phyloP scores from a whole-genome alignment of 2,888 invertebrate species.

The Aspidiotus rigidus region DNA sequence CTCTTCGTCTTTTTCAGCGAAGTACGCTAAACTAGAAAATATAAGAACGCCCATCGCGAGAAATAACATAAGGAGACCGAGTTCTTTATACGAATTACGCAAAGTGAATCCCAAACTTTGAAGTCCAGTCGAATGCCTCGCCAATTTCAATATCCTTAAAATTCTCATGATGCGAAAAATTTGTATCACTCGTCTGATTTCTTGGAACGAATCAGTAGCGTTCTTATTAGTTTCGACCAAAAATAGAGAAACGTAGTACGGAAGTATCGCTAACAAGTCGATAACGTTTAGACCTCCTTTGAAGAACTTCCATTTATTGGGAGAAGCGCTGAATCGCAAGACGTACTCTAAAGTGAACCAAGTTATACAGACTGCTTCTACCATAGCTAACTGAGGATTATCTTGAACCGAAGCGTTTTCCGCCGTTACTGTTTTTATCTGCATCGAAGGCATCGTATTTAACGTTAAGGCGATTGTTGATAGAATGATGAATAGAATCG shows the following conservation, averaged over 20 bases:
- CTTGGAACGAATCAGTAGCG: conserved; percentile 91
- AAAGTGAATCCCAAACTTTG: conserved; percentile 97
- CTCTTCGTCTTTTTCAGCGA: conserved; percentile 96
- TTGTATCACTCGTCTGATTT: conserved; percentile 95
- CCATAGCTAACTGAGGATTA: conserved; percentile 92
- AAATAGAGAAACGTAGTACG: conserved; percentile 96
- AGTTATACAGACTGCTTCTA: conserved; percentile 97
- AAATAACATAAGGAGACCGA: conserved; percentile 96
- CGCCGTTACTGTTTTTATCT: conserved; percentile 77
- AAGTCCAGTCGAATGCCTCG: conserved; percentile 94
- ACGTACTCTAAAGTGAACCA: conserved; percentile 99
- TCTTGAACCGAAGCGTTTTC: conserved; percentile 57
- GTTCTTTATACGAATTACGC: conserved; percentile 96
- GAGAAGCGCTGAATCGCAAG: conserved; percentile 92
- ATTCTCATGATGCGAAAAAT: conserved; percentile 97
- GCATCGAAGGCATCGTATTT: conserved; percentile 95
- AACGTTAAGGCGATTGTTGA: conserved; percentile 98
- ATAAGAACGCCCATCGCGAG: conserved; percentile 97
- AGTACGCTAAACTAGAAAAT: conserved; percentile 97
- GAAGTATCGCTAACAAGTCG: conserved; percentile 95
- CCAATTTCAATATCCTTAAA: conserved; percentile 87
- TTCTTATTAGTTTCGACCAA: conserved; percentile 94
- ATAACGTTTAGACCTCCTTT: conserved; percentile 97
- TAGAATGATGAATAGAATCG: conserved; percentile 98
- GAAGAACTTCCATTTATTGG: conserved; percentile 99